Base-by-base conservation (phyloP, 2,113 vertebrate species). In the Lota lota region DNA sequence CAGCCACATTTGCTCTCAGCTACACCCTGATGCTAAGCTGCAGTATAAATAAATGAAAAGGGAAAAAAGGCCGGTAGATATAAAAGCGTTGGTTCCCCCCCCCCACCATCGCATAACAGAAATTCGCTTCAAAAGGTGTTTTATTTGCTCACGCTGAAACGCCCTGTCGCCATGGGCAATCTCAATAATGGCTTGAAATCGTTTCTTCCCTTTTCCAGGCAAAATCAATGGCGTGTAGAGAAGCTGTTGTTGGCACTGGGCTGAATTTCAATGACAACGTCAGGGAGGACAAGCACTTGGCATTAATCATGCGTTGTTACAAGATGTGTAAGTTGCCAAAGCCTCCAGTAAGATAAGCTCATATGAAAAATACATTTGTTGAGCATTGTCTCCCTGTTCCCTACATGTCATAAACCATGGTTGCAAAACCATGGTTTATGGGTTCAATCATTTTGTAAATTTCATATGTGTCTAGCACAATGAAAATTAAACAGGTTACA, bases 21-120 rank as follows among this genome's bases (percentile, higher is more conserved):
- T 47, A 47, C 40, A 47, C 2, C 40, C 40, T 14, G 40, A 47
- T 11, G 40, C 12, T 47, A 33, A 33, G 28, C 28, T 33, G 28
- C 4, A 6, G 28, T 33, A 4, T 33, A 47, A 47, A 47, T 47
- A 47, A 47, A 63, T 66, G 6, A 50, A 81, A 76, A 40, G 58
- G 2, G 4, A 4, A 53, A 17, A 53, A 53, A 17, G 51, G 51
- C 17, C 5, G 12, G 12, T 14, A 53, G 51, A 53, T 33, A 33
- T 53, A 17, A 53, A 53, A 53, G 17, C 51, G 17, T 4, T 4
- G 28, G 28, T 33, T 33, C 5, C 51, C 12, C 50, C 16, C 50
- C 3, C 17, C 17, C 17, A 3, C 51, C n/a, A 56, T 56, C 60
- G 54, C 56, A 40, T 18, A 67, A 58, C 1, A 60, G 36, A 53